Percentiles rank a stretch among this genome's conserved stretches.
Conservation (phyloP, 2,888 invertebrate genomes). For the Scaptomyza polygonia region DNA sequence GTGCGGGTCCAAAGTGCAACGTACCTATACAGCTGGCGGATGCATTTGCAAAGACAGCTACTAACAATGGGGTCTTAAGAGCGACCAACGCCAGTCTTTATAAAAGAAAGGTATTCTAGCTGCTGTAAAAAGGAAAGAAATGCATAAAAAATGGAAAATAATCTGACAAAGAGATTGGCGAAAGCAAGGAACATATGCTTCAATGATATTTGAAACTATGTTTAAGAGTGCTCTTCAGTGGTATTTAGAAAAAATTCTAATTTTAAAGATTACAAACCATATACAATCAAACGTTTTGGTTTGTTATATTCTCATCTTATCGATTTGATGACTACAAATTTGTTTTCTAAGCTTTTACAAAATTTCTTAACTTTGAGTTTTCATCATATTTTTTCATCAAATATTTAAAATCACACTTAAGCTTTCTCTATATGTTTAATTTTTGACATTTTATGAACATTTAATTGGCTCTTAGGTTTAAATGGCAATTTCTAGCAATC, state of each 20-base stretch:
- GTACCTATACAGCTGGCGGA: constrained; percentile 22
- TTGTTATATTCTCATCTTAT: not conserved
- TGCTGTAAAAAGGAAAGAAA: constrained; percentile 1
- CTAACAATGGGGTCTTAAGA: constrained; percentile 38
- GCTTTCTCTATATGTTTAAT: not conserved
- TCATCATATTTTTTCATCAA: not conserved
- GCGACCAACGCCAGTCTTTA: constrained; percentile 2
- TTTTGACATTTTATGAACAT: not conserved
- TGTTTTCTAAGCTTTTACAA: not conserved
- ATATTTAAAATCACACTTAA: constrained; percentile 1
- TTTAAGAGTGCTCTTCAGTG: not conserved
- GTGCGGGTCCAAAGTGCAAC: constrained; percentile 11
- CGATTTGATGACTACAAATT: not conserved
- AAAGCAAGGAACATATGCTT: not conserved
- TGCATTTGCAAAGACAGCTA: constrained; percentile 29
- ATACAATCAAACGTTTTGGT: not conserved
- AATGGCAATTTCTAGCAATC: constrained; percentile 29
- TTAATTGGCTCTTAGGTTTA: constrained; percentile 40
- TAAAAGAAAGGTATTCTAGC: not conserved
- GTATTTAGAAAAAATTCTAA: not conserved
- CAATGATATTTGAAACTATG: not conserved
- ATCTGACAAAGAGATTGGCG: constrained; percentile 5
- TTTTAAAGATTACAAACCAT: no score
- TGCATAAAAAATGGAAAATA: constrained; percentile 3
- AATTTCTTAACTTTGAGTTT: no score